phyloP scores from a whole-genome alignment of 2,113 vertebrate genomes.

The Zapornia atra region DNA sequence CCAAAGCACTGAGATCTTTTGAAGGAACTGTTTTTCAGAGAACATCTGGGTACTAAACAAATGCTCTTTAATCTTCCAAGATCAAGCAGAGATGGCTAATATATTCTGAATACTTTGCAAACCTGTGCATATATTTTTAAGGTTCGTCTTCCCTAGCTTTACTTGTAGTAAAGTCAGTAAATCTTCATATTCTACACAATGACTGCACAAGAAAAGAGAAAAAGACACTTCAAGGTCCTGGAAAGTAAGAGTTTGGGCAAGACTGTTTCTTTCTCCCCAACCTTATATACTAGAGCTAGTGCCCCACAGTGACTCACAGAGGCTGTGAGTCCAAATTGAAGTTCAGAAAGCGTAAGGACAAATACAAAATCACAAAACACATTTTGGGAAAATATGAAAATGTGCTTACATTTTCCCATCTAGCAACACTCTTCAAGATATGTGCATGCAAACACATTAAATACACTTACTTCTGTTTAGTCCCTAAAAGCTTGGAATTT shows the following conservation, averaged over 20 bases:
- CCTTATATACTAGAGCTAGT: not conserved
- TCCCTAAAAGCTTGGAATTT: not conserved
- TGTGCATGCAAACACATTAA: not conserved
- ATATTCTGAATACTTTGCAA: not conserved
- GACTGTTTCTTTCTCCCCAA: not conserved
- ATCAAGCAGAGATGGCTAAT: not conserved
- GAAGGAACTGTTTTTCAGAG: not conserved
- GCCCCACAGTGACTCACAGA: not conserved
- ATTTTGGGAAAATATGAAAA: not conserved
- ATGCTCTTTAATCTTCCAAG: not conserved
- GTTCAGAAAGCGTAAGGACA: not conserved
- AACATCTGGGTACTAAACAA: not conserved
- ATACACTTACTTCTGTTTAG: not conserved
- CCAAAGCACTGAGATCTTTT: not conserved
- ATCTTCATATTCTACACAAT: not conserved
- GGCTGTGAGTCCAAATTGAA: not conserved
- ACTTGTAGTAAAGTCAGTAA: not conserved
- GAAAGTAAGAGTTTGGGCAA: not conserved
- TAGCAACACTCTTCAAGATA: not conserved
- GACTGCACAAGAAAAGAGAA: not conserved
- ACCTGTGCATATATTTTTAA: not conserved
- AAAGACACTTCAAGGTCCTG: not conserved
- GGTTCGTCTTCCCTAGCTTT: not conserved
- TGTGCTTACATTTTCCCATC: not conserved
- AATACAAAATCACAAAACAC: not conserved